Evolutionary conservation across 2,113 vertebrate species (phyloP).

Genomic region (Chaenogobius annularis): DNA sequence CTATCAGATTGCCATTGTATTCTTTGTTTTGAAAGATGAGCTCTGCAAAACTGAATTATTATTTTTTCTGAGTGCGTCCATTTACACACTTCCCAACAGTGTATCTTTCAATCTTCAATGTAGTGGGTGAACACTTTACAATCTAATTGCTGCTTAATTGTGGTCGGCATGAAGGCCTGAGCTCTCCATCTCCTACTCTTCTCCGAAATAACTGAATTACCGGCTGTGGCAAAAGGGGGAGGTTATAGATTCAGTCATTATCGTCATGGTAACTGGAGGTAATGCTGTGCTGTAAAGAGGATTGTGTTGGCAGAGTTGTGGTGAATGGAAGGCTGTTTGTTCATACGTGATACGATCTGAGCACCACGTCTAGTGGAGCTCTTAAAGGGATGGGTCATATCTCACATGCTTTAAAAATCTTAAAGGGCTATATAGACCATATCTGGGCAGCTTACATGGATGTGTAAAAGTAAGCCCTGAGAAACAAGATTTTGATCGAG

Average conservation of each 20-base stretch:
- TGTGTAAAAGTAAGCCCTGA: neutral
- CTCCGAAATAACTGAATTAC: constrained; percentile 65
- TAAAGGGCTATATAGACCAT: neutral
- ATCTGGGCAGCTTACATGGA: neutral
- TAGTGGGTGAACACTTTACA: constrained; percentile 40
- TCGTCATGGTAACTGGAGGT: constrained; percentile 70
- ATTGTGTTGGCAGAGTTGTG: constrained; percentile 48
- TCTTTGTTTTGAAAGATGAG: constrained; percentile 1
- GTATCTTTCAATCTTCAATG: constrained; percentile 53
- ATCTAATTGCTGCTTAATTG: constrained; percentile 55
- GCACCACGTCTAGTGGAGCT: constrained; percentile 8
- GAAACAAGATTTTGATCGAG: neutral
- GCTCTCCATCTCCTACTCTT: constrained; percentile 35
- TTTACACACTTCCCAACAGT: constrained; percentile 35
- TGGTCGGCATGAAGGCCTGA: constrained; percentile 34
- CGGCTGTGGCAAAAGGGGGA: constrained; percentile 34
- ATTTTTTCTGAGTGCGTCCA: constrained; percentile 23
- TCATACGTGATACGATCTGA: constrained; percentile 33
- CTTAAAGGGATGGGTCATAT: neutral
- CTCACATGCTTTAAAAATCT: neutral
- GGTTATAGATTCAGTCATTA: constrained; percentile 61
- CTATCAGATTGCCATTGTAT: neutral
- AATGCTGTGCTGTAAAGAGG: constrained; percentile 24
- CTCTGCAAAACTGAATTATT: constrained; percentile 10
- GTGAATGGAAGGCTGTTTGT: constrained; percentile 30